These are phyloP conservation scores for Caracal caracal DNA, from an alignment of 2,113 vertebrate species.

Conservation along the genomic window DNA sequence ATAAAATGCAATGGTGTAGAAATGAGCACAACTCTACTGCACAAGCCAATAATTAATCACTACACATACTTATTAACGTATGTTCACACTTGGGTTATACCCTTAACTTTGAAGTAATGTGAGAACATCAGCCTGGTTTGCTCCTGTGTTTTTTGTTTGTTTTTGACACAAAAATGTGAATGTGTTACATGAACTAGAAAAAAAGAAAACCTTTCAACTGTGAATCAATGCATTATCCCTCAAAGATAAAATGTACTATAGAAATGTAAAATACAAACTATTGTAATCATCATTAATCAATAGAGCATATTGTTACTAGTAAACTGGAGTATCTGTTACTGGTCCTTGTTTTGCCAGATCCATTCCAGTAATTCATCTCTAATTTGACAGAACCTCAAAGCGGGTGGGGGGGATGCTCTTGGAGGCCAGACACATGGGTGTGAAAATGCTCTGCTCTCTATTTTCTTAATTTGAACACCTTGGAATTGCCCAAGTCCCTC, in stretches of 20 bases:
- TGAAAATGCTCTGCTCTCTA: not conserved
- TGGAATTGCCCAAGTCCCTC: not conserved
- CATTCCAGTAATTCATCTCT: not conserved
- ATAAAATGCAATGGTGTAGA: not conserved
- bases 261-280: not conserved
- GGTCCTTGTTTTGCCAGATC: not conserved
- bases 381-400: not conserved
- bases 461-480: conserved; percentile 8
- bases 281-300: not conserved
- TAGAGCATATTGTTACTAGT: not conserved
- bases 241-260: not conserved
- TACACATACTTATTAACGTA: not conserved
- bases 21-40: not conserved
- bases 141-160: not conserved
- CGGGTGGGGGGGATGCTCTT: not conserved
- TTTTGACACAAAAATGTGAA: not conserved
- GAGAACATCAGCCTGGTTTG: not conserved
- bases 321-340: not conserved
- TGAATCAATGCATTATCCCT: not conserved
- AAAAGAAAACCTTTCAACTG: not conserved
- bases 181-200: not conserved
- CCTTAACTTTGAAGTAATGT: not conserved
- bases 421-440: not conserved
- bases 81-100: not conserved
- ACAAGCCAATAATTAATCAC: not conserved